Base-by-base conservation (phyloP, 2,888 invertebrate genomes). In the Drosophila percnosoma region DNA sequence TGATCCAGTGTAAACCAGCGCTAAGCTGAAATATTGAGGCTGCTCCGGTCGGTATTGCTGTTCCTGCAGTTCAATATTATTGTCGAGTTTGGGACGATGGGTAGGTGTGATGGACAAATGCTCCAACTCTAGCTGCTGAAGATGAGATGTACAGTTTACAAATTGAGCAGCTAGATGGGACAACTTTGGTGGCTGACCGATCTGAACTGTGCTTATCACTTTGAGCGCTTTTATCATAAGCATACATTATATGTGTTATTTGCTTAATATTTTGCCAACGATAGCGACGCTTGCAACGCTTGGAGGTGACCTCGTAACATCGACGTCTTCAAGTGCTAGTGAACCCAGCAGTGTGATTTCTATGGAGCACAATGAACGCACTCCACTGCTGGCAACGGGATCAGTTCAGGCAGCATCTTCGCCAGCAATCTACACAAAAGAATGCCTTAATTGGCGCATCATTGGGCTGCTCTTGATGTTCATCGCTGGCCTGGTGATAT, bases 401-500 rank as follows among this genome's bases (percentile, higher is more conserved):
- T 10, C 33, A 65, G 55, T 51, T 45, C 34, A 40, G 5, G 5
- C 66, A 21, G 34, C 60, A 33, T 11, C 45, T 36, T 11, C 36
- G 15, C 51, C 66, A 18, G 42, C 58, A 3, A 62, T 69, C 49
- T 65, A 70, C 36, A 64, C 62, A 67, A 68, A 72, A 55, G 87
- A 86, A 36, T 89, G 82, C 49, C 73, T 81, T 29, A 83, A 91
- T 81, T 76, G 88, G 64, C 80, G 81, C 15, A 77, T 87, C 4
- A 72, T 92, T 59, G 77, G 80, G 18, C 78, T 92, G 62, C 73
- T 83, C 24, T 34, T 89, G 24, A 66, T 92, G 67, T 78, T 93
- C 21, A 59, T 80, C 31, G 51, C 67, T 29, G 89, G 83, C 21
- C 54, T 91, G n/a, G 64, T 73, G 45, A 71, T 92, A 73, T 91